phyloP scores from a whole-genome alignment of 92 coral and sea anemone genomes.

The Paramuricea clavata region DNA sequence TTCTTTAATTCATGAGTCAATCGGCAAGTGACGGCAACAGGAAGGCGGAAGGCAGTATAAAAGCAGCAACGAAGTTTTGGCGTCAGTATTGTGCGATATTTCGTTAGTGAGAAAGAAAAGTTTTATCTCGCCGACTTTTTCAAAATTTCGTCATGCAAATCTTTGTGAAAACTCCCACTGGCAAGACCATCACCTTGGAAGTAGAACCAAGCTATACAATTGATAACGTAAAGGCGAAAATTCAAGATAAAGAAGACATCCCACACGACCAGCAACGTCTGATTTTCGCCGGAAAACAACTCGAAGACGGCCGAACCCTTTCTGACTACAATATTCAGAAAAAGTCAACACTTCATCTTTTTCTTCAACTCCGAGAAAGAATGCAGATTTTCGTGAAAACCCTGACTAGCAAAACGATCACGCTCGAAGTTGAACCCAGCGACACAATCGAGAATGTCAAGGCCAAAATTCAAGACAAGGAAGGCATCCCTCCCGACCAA shows the following conservation, averaged over 20 bases:
- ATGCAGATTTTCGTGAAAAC: slow-evolving; percentile 94
- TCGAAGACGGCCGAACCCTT: too few relatives aligned
- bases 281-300: too few relatives aligned
- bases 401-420: slow-evolving; percentile 90
- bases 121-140: not conserved
- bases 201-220: slow-evolving; percentile 92
- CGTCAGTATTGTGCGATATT: slow-evolving; percentile 21
- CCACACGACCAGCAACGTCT: slow-evolving; percentile 97
- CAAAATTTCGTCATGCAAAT: slow-evolving; percentile 80
- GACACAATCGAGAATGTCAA: slow-evolving; percentile 85
- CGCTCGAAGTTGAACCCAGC: slow-evolving; percentile 91
- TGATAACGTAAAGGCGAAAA: slow-evolving; percentile 89
- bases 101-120: not conserved
- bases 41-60: not conserved
- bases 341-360: slow-evolving; percentile 88
- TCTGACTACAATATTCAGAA: too few relatives aligned
- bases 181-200: slow-evolving; percentile 89
- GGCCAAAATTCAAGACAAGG: slow-evolving; percentile 82
- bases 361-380: slow-evolving; percentile 85
- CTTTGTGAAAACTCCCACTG: slow-evolving; percentile 91
- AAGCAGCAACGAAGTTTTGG: not conserved
- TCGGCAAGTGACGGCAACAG: slow-evolving; percentile 9
- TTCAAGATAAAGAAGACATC: slow-evolving; percentile 92
- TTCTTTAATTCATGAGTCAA: not conserved
- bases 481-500: too few relatives aligned